Percentiles rank a stretch among this genome's conserved stretches.
phyloP scores from a whole-genome alignment of 2,888 invertebrate species.

The Caenorhabditis auriculariae region DNA sequence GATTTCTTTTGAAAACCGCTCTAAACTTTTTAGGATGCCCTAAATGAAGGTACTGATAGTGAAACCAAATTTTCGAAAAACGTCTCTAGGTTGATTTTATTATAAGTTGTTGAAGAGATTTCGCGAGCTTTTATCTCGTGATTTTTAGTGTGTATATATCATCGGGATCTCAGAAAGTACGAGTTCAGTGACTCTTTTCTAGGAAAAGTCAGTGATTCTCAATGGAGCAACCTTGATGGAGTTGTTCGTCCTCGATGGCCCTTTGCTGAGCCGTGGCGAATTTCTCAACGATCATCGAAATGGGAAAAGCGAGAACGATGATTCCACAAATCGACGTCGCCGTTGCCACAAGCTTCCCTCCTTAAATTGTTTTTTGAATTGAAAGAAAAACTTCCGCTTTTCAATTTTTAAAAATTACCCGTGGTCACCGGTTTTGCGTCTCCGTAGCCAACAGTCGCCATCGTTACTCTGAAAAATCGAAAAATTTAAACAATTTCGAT shows the following conservation, averaged over 20 bases:
- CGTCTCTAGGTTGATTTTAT: no score
- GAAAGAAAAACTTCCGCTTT: not conserved
- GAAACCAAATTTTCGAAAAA: no score
- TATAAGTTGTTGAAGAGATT: no score
- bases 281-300: conserved; percentile 62
- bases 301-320: conserved; percentile 61
- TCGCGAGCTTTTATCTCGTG: no score
- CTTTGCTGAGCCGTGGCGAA: conserved; percentile 60
- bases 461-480: conserved; percentile 41
- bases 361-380: conserved; percentile 27
- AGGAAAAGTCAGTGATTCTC: no score
- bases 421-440: conserved; percentile 57
- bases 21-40: no score
- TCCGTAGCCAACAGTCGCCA: conserved; percentile 60
- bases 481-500: not conserved
- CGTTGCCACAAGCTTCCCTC: conserved; percentile 61
- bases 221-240: conserved; percentile 58
- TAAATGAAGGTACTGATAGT: no score
- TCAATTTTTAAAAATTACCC: conserved; percentile 23
- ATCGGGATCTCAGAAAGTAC: no score
- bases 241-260: conserved; percentile 53
- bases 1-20: no score
- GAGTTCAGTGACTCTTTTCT: no score
- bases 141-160: no score
- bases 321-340: conserved; percentile 59